A percentile compares a stretch with the other conserved stretches of the same genome.
phyloP scores from a whole-genome alignment of 1,140 invertebrate genomes.

The Hyphantria cunea region DNA sequence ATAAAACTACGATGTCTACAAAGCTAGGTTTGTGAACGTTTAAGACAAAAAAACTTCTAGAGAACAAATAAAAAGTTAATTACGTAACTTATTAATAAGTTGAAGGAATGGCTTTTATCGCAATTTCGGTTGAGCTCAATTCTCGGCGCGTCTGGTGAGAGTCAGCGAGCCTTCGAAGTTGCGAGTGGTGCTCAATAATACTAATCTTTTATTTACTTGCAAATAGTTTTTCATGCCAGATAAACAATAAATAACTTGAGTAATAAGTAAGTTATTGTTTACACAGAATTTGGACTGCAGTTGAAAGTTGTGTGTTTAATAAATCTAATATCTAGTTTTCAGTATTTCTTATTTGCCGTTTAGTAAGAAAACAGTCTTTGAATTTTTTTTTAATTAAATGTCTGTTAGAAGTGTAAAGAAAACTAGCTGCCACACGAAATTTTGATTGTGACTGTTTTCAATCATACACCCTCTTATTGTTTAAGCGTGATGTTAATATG shows the following conservation, averaged over 20 bases:
- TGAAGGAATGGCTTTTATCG: slow-evolving; percentile 5
- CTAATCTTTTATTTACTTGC: slow-evolving; percentile 12
- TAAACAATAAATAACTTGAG: not conserved
- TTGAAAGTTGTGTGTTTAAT: too few relatives aligned
- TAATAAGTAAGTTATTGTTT: not conserved
- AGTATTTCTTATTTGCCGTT: too few relatives aligned
- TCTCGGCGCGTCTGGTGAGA: not conserved
- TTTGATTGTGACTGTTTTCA: too few relatives aligned
- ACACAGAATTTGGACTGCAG: too few relatives aligned
- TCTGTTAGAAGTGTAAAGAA: too few relatives aligned
- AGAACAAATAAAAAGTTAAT: not conserved
- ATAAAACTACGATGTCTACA: not conserved
- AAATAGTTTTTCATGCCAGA: slow-evolving; percentile 7
- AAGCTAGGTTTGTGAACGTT: not conserved
- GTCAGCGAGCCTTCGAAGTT: slow-evolving; percentile 14
- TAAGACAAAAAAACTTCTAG: slow-evolving; percentile 4
- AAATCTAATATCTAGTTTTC: too few relatives aligned
- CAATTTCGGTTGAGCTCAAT: slow-evolving; percentile 5
- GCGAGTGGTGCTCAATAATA: slow-evolving; percentile 12
- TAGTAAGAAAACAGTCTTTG: too few relatives aligned
- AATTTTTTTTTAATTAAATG: too few relatives aligned
- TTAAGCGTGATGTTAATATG: too few relatives aligned
- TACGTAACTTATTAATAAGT: slow-evolving; percentile 12
- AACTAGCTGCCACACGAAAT: too few relatives aligned
- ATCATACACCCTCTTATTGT: too few relatives aligned